Base-by-base conservation (phyloP, 2,797 vertebrate genomes). In the Orientallactaga sibirica region DNA sequence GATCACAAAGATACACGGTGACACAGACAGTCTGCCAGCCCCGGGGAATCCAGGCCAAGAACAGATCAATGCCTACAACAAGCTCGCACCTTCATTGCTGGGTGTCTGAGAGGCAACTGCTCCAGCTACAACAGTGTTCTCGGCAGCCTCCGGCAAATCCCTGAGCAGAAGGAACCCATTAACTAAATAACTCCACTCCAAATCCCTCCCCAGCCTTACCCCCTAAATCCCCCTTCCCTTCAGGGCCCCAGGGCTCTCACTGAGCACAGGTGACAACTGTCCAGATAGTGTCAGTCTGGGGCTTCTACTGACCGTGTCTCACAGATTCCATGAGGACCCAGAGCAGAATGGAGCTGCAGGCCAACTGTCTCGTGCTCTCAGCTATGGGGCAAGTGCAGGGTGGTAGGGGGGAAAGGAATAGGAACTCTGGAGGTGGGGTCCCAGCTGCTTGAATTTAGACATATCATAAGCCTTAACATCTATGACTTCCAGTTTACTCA, bases 41-140 rank as follows among this genome's bases (percentile, higher is more conserved):
- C 76, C 41, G 68, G 10, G 70, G 68, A 92, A 90, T 89, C 86
- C 93, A 91, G 70, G 94, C 92, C 93, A 93, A 94, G 86, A 85
- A 70, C 1, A 92, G 93, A 88, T 27, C 33, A 77, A 58, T 7
- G 68, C 73, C 66, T 43, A 58, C 14, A 66, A 74, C 12, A 86
- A 62, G 62, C 37, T 5, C 3, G 33, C 89, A 15, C 29, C 43
- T 0, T 93, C 78, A 93, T 77, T 85, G 58, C 71, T 22, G 67
- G 71, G 71, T 89, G 55, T 90, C 80, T 84, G 61, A 76, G 71
- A 33, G 15, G 18, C 80, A 20, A 62, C 52, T 15, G 6, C 71
- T 71, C 70, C 29, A 48, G 88, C 92, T 18, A 73, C 85, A 82
- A 73, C 85, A 20, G 0, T 19, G 68, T 29, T 78, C 43, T 78